Percentiles rank a stretch among this genome's conserved stretches.
Evolutionary conservation across 2,888 invertebrate species (phyloP).

Genomic region (Polydrusus tereticollis): DNA sequence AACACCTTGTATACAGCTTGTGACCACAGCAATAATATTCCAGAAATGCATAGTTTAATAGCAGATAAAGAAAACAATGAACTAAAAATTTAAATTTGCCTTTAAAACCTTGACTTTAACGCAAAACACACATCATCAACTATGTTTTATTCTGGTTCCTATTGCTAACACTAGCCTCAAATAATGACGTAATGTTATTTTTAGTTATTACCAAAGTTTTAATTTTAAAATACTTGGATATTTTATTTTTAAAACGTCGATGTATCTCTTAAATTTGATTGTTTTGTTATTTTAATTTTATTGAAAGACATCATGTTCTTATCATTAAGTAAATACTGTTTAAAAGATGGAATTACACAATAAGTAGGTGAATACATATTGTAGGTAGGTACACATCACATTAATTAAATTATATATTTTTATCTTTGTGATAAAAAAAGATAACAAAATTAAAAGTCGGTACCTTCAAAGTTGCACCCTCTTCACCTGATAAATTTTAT

Average conservation of each 20-base stretch:
- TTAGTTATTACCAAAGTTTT: slow-evolving; percentile 2
- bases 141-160: background rate
- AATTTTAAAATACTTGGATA: background rate
- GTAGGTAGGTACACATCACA: too few species aligned
- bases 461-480: too few species aligned
- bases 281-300: background rate
- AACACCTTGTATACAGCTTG: too few species aligned
- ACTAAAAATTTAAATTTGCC: background rate
- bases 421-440: too few species aligned
- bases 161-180: background rate
- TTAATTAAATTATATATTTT: too few species aligned
- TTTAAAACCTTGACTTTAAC: slow-evolving; percentile 11
- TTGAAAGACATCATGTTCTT: background rate
- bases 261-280: slow-evolving; percentile 4
- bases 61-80: background rate
- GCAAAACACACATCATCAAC: background rate
- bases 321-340: background rate
- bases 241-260: background rate
- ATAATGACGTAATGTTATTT: slow-evolving; percentile 22
- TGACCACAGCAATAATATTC: too few species aligned
- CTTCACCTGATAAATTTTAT: too few species aligned
- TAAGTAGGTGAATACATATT: background rate
- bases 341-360: background rate
- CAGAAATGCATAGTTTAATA: background rate
- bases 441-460: too few species aligned